phyloP scores from a whole-genome alignment of 1,140 invertebrate genomes.

The Cepaea nemoralis region DNA sequence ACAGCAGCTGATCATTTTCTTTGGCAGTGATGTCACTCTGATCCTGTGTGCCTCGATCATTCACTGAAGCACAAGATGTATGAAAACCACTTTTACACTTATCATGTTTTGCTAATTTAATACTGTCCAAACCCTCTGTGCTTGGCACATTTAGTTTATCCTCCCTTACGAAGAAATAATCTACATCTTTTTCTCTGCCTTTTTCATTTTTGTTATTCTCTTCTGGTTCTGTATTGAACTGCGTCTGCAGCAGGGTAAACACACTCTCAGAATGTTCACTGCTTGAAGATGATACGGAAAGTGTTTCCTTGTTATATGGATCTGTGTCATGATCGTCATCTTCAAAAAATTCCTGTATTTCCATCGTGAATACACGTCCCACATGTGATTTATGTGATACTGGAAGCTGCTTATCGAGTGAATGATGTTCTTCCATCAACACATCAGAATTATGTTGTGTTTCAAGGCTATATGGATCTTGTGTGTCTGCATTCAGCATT shows the following conservation, averaged over 20 bases:
- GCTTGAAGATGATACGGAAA: background rate
- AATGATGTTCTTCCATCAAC: background rate
- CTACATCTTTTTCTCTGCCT: background rate
- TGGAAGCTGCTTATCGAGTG: no score
- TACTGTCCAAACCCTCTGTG: no score
- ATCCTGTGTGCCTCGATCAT: background rate
- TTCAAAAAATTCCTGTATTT: no score
- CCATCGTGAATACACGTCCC: no score
- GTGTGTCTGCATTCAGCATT: background rate
- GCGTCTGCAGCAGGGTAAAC: background rate
- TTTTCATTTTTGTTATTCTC: background rate
- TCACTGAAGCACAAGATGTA: background rate
- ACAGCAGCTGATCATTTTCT: background rate
- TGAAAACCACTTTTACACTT: no score
- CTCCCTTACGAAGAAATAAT: no score
- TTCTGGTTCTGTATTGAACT: background rate
- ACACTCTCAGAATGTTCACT: background rate
- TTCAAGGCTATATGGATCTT: background rate
- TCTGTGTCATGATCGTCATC: background rate
- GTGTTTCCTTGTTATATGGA: background rate
- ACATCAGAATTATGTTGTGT: background rate
- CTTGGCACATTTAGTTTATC: no score
- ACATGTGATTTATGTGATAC: no score
- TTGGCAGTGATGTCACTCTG: background rate
- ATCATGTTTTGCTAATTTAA: no score